Base-by-base conservation (phyloP, 2,113 vertebrate species). In the Bufo gargarizans region DNA sequence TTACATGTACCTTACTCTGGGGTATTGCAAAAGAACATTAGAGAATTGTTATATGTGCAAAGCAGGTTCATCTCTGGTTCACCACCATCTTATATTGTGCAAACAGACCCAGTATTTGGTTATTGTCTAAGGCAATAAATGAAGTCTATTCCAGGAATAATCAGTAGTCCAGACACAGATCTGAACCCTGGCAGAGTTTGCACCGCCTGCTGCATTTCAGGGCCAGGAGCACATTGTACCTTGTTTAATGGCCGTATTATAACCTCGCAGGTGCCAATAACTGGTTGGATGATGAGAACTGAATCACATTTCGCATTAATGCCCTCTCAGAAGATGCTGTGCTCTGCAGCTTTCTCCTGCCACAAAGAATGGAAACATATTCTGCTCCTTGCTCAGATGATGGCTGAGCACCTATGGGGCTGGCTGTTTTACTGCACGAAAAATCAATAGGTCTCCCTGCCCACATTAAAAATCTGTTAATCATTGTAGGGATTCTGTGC, bases 221-320 rank as follows among this genome's bases (percentile, higher is more conserved):
- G n/a, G 67, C n/a, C 47, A 53, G 49, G 22, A n/a, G 50, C 63
- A 74, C 71, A 85, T 85, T 20, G 83, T 69, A 19, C 69, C 69
- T 85, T 72, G 83, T 85, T 85, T 85, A 74, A 85, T 85, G 16
- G 83, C 69, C 20, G 49, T 55, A 76, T 85, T 85, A 85, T 85
- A 76, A 53, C 43, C 67, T 76, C 55, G 47, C 53, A 47, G 50
- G 67, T 85, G 83, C 83, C 83, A 85, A 85, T 85, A 85, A 85
- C 53, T 49, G 53, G 33, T 33, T 4, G 20, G 55, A 74, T 76
- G 83, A 85, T 85, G 69, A 85, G 83, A 84, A 72, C 1, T 4
- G 53, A 85, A 47, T 76, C 53, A 13, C 83, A 85, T 85, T 45
- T 69, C 8, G 53, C 53, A 74, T 85, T 85, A 85, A 74, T 76